Evolutionary conservation across 2,113 vertebrate species (phyloP).

Genomic region (Marmota monax): DNA sequence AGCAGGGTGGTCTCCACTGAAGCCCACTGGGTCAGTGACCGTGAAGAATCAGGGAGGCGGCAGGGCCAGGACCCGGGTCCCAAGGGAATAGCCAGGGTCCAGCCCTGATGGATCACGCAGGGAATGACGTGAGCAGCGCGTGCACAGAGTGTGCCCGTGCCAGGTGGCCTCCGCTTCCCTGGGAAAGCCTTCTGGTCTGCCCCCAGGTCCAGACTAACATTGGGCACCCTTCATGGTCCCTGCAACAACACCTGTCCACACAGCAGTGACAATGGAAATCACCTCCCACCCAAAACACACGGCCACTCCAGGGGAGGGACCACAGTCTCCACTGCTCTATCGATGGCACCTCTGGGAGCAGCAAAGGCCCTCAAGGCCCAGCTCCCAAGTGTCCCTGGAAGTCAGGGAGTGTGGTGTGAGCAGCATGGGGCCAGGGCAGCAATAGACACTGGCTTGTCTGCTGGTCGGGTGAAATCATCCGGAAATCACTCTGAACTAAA

Average conservation of each 20-base stretch:
- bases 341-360: rapidly evolving
- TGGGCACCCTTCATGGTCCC: rapidly evolving
- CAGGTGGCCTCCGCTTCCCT: neutral
- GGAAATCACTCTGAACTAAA: neutral
- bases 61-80: too few relatives aligned
- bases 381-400: neutral
- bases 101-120: rapidly evolving
- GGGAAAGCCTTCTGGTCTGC: neutral
- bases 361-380: neutral
- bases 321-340: neutral
- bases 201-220: neutral
- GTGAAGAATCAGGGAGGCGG: rapidly evolving
- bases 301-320: rapidly evolving
- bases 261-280: neutral
- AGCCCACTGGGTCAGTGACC: too few relatives aligned
- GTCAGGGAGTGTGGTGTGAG: rapidly evolving
- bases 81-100: too few relatives aligned
- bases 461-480: rapidly evolving
- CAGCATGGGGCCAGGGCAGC: too few relatives aligned
- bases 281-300: too few relatives aligned
- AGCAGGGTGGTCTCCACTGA: rapidly evolving
- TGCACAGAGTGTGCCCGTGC: rapidly evolving
- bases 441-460: neutral
- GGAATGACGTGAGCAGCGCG: rapidly evolving
- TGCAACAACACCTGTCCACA: rapidly evolving